Conservation (phyloP, 1,140 invertebrate genomes). For the Sarcophaga peregrina region DNA sequence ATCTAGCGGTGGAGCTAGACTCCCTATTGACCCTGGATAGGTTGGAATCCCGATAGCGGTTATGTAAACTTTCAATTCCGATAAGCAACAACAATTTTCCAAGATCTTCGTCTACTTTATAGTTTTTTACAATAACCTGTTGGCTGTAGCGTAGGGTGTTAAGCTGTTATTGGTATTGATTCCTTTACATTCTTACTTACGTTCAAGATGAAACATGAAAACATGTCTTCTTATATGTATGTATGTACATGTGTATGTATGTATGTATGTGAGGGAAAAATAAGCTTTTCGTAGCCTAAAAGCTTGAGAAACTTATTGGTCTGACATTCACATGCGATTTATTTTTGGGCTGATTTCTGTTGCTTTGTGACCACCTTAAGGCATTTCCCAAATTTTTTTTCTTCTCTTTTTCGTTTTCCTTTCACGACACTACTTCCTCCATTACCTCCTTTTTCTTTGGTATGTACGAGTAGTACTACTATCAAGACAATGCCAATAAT, state of each 20-base stretch:
- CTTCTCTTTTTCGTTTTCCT: background rate
- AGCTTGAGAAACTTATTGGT: constrained; percentile 45
- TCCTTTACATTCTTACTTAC: too few species aligned
- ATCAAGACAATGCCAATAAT: background rate
- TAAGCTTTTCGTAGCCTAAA: constrained; percentile 42
- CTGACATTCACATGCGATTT: constrained; percentile 44
- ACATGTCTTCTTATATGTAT: too few species aligned
- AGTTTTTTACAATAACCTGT: too few species aligned
- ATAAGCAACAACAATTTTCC: too few species aligned
- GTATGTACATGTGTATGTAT: background rate
- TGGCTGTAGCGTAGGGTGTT: too few species aligned
- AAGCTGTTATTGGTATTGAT: too few species aligned
- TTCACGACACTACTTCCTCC: background rate
- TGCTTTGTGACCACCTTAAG: constrained; percentile 24
- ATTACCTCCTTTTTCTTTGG: background rate
- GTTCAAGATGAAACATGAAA: too few species aligned
- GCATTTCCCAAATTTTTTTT: constrained; percentile 30
- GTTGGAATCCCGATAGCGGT: too few species aligned
- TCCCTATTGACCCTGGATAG: too few species aligned
- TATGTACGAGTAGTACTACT: background rate
- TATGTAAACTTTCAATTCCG: too few species aligned
- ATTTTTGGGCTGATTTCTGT: constrained; percentile 13
- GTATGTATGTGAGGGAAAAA: background rate
- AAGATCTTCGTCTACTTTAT: too few species aligned
- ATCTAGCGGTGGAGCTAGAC: too few species aligned